Base-by-base conservation (phyloP, 1,140 invertebrate species). In the Pogonus chalceus region DNA sequence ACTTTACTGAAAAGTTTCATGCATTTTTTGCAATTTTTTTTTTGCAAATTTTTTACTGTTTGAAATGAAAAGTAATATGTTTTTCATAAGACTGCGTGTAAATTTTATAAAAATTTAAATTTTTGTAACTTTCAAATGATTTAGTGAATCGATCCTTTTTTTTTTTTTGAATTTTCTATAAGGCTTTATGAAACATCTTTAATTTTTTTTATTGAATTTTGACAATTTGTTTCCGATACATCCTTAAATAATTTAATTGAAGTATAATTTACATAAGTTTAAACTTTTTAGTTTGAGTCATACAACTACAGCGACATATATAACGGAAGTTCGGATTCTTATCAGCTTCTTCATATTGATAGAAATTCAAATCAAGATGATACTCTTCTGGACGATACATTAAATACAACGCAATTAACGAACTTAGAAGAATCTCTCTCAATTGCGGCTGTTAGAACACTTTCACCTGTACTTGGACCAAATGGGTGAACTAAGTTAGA, bases 401-500 rank as follows among this genome's bases (percentile, higher is more conserved):
- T 63, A 23, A 61, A 65, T 39, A 31, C 50, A 14, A 65, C 63
- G 0, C 58, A 61, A 21, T 9, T 64, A 14, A 61, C 63, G 3
- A 59, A 48, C 48, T 58, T 65, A 26, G 62, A 66, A 22, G 57
- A 62, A 24, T 60, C 64, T 2, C 35, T 56, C 7, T 18, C 37
- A 18, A 18, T 20, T 21, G 31, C 51, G 20, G 53, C 50, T 31
- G 52, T 57, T 12, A 53, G 62, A 22, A 61, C 52, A 39, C 35
- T 60, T n/a, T 60, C 60, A 2, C 58, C 59, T 1, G 46, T 62
- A 22, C 49, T 65, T 23, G 65, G 59, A 24, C 62, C 65, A 14
- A 66, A 66, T 51, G 65, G 63, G 53, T 66, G 62, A 66, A 26
- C n/a, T n/a, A 46, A 31, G 14, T 31, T 14, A 31, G 14, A 43